These are phyloP conservation scores for Parasteatoda lunata DNA, from an alignment of 2,888 invertebrate species.

Conservation along the genomic window DNA sequence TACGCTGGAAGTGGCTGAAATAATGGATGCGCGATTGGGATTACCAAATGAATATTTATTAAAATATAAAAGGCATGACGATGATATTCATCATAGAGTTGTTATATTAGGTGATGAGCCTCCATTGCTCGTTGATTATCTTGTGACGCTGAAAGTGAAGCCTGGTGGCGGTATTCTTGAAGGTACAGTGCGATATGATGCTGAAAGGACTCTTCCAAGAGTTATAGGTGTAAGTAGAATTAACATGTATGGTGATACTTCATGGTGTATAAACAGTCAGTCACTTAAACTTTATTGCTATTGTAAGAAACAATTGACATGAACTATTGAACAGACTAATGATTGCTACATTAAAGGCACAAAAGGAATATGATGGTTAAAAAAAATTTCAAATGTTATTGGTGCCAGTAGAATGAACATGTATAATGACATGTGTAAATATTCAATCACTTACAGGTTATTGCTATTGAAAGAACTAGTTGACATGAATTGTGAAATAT, in stretches of 20 bases:
- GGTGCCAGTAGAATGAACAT: slow-evolving; percentile 77
- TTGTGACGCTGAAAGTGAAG: slow-evolving; percentile 79
- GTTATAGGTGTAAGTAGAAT: slow-evolving; percentile 79
- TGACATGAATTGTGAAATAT: too few relatives aligned
- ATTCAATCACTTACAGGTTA: slow-evolving; percentile 72
- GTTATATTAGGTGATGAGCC: too few relatives aligned
- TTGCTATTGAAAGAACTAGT: slow-evolving; percentile 73
- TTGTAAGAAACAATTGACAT: slow-evolving; percentile 70
- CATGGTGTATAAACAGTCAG: slow-evolving; percentile 73
- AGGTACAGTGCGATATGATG: slow-evolving; percentile 80
- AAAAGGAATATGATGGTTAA: slow-evolving; percentile 75
- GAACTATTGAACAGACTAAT: too few relatives aligned
- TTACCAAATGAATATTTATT: slow-evolving; percentile 44
- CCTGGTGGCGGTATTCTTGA: slow-evolving; percentile 86
- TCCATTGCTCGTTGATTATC: slow-evolving; percentile 75
- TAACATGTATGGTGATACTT: slow-evolving; percentile 74
- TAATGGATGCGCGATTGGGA: slow-evolving; percentile 20
- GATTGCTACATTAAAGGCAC: slow-evolving; percentile 81
- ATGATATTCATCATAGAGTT: slow-evolving; percentile 11
- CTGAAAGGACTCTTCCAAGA: slow-evolving; percentile 42
- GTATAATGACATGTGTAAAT: slow-evolving; percentile 74
- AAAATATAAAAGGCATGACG: slow-evolving; percentile 18
- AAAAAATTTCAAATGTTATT: slow-evolving; percentile 75
- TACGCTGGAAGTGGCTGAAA: background rate
- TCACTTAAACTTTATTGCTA: slow-evolving; percentile 73